These are phyloP conservation scores for Thaumatotibia leucotreta DNA, from an alignment of 1,140 invertebrate genomes.

Conservation along the genomic window DNA sequence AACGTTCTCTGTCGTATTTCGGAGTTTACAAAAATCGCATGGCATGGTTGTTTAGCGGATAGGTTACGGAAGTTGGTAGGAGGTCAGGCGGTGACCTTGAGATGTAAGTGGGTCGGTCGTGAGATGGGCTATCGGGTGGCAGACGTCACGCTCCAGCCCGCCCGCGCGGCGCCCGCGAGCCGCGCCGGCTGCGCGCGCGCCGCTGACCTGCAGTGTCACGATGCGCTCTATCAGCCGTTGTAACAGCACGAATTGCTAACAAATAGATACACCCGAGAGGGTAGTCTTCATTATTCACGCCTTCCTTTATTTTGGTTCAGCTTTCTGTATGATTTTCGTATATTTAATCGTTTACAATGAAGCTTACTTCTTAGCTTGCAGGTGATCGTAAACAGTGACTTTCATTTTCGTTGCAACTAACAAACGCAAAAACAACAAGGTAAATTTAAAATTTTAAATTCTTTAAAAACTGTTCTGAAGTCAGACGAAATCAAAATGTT, in stretches of 20 bases:
- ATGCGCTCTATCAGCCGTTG: constrained; percentile 9
- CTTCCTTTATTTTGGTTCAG: neutral
- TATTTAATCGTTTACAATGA: neutral
- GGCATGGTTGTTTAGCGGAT: neutral
- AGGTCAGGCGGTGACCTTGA: constrained; percentile 70
- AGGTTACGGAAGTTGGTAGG: constrained; percentile 58
- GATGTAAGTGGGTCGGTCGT: constrained; percentile 68
- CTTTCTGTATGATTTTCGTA: neutral
- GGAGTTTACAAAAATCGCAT: neutral
- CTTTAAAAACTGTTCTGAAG: too few species aligned
- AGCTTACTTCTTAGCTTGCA: too few species aligned
- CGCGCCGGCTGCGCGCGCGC: constrained; percentile 24
- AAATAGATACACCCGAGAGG: constrained; percentile 6
- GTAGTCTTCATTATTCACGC: constrained; percentile 5
- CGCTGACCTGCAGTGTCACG: constrained; percentile 20
- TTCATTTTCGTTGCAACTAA: too few species aligned
- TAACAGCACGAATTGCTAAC: constrained; percentile 9
- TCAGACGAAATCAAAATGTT: too few species aligned
- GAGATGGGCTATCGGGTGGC: constrained; percentile 70
- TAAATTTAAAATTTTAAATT: too few species aligned
- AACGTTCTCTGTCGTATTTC: neutral
- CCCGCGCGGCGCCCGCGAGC: constrained; percentile 20
- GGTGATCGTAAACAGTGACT: too few species aligned
- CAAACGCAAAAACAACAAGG: too few species aligned
- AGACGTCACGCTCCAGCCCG: constrained; percentile 62